Conservation (phyloP, 2,888 invertebrate species). For the Temnothorax ravouxi region DNA sequence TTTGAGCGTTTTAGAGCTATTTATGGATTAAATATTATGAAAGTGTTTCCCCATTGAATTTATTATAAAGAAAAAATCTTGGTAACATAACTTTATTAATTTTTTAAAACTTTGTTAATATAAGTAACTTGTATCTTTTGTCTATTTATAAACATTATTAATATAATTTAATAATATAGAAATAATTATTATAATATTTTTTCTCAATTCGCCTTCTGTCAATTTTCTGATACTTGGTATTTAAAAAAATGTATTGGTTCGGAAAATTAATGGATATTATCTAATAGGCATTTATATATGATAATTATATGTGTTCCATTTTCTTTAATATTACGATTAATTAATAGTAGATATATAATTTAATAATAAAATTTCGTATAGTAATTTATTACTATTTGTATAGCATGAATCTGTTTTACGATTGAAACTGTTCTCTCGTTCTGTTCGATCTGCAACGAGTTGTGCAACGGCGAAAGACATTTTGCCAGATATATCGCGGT, state of each 20-base stretch:
- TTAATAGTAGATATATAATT: neutral
- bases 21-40: conserved; percentile 23
- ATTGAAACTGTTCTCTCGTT: conserved; percentile 8
- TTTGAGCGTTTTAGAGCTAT: conserved; percentile 12
- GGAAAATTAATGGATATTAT: neutral
- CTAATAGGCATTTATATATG: neutral
- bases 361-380: neutral
- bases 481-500: conserved; percentile 31
- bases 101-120: neutral
- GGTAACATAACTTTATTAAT: neutral
- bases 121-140: neutral
- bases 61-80: neutral
- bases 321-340: neutral
- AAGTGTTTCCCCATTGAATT: neutral
- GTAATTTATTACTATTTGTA: neutral
- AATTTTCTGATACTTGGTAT: neutral
- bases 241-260: neutral
- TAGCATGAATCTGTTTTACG: neutral
- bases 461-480: conserved; percentile 24
- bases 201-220: neutral
- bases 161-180: neutral
- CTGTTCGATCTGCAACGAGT: conserved; percentile 15
- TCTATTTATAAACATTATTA: neutral
- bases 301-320: neutral
- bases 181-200: neutral